Conservation (phyloP, 2,113 vertebrate genomes). For the Crotalus helleri region DNA sequence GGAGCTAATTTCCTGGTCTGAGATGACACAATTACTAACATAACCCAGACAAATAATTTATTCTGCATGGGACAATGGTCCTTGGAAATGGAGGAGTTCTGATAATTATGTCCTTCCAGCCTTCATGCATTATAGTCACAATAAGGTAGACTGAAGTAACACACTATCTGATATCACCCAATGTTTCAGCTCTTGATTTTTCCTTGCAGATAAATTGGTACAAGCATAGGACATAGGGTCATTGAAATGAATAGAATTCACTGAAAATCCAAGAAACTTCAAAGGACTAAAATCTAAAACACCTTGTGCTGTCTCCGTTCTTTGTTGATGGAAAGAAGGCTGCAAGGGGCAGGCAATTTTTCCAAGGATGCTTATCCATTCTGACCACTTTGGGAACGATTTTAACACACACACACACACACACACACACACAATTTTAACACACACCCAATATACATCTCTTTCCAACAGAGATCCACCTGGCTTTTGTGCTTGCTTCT, state of each 20-base stretch:
- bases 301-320: background rate
- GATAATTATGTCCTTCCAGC: background rate
- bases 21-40: background rate
- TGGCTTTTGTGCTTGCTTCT: background rate
- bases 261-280: background rate
- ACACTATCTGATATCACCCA: background rate
- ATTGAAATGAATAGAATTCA: background rate
- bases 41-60: background rate
- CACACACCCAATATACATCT: background rate
- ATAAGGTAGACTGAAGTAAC: background rate
- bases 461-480: too few species aligned
- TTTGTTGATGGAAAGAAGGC: background rate
- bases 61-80: background rate
- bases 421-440: too few species aligned
- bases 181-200: background rate
- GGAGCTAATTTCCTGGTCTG: background rate
- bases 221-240: background rate
- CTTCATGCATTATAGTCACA: background rate
- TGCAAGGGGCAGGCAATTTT: background rate
- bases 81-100: background rate
- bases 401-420: background rate
- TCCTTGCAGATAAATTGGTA: background rate
- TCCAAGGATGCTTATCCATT: background rate
- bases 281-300: background rate
- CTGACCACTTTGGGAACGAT: background rate